These are phyloP conservation scores for Caradrina kadenii DNA, from an alignment of 2,888 invertebrate genomes.

Conservation along the genomic window DNA sequence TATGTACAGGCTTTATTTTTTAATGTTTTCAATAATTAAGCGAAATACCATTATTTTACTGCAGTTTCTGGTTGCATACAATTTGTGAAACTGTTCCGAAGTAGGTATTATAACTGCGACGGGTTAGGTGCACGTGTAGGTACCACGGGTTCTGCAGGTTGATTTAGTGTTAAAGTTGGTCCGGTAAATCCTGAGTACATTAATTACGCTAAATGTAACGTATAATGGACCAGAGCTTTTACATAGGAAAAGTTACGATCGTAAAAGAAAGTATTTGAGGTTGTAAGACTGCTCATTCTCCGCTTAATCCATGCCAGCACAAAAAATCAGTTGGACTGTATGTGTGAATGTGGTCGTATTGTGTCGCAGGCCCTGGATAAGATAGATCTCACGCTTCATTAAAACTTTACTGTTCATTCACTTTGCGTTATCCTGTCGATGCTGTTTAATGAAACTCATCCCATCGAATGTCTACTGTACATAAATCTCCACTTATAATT, in stretches of 20 bases:
- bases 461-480: conserved; percentile 7
- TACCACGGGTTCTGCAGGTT: neutral
- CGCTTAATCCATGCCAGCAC: conserved; percentile 28
- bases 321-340: conserved; percentile 38
- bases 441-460: conserved; percentile 15
- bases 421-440: conserved; percentile 3
- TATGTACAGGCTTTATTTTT: neutral
- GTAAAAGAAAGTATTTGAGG: conserved; percentile 17
- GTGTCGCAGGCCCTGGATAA: conserved; percentile 13
- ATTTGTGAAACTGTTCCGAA: conserved; percentile 15
- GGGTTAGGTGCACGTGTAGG: neutral
- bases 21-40: too few relatives aligned
- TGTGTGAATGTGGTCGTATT: conserved; percentile 19
- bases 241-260: conserved; percentile 13
- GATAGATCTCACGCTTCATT: conserved; percentile 34
- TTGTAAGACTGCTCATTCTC: conserved; percentile 9
- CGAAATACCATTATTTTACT: conserved; percentile 3
- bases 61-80: neutral
- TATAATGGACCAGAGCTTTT: neutral
- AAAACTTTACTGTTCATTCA: conserved; percentile 39
- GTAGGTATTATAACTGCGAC: neutral
- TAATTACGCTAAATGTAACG: neutral
- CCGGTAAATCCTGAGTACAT: neutral
- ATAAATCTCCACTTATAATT: conserved; percentile 22
- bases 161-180: conserved; percentile 5